Evolutionary conservation across 2,113 vertebrate genomes (phyloP), one percentile per base, ranked within the genome.

Genomic region (Mastomys coucha): DNA sequence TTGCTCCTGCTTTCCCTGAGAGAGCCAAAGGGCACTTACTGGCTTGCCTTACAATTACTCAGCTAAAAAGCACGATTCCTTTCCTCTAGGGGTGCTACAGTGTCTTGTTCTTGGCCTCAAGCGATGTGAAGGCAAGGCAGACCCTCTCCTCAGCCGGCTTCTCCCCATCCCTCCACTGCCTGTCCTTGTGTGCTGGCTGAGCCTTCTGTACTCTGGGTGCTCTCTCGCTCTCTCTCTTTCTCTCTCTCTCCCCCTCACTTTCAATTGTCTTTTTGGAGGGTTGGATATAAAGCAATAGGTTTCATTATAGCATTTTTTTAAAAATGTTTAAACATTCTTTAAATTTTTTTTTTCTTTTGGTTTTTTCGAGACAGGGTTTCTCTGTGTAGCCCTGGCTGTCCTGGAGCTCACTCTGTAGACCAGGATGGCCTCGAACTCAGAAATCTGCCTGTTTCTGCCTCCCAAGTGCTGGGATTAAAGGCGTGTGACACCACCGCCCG

Each of bases 1-100:
- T 95, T 90, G 87, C 91, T 92, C 88, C 90, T 93, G 91, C 94
- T 89, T 94, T 95, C 26, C 56, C 78, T 80, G 75, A 88, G 19
- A 0, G 9, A 77, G 81, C 90, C 89, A 67, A 63, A 90, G 93
- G 95, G 88, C 95, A 91, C 17, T 20, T 76, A 69, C 75, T 53
- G 63, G 63, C 95, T 93, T 96, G 88, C 80, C 93, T 92, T 93
- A 90, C 51, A 88, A 67, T 85, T 77, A 70, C 75, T 92, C 76
- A 76, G 80, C 95, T 96, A 72, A 90, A 92, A 92, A 95, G 33
- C 63, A 13, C 1, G 70, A 75, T 96, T 42, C 90, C 72, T 92
- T 16, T 77, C 89, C 58, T 85, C 24, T 17, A 31, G 22, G 58
- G 39, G 26, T 85, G 87, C 67, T n/a, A 42, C 77, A 72, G 72